A percentile compares a stretch with the other conserved stretches of the same genome.
Conservation (phyloP, 1,140 invertebrate genomes). For the Paraescarpia echinospica region DNA sequence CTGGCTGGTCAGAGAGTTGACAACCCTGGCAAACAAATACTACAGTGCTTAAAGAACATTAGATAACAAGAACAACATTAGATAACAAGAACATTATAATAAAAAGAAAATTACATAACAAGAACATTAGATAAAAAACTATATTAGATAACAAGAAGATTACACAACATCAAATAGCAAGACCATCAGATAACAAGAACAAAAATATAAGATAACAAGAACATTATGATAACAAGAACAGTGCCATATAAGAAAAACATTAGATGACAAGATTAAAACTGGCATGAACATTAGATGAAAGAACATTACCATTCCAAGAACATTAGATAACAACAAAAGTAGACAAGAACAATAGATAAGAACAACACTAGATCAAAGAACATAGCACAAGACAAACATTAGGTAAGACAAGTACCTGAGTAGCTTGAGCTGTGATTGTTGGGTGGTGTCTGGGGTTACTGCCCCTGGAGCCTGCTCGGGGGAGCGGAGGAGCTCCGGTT, state of each 20-base stretch:
- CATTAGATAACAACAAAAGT: too few species aligned
- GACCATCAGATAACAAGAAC: not conserved
- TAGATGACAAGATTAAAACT: too few species aligned
- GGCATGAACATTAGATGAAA: too few species aligned
- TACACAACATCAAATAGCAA: not conserved
- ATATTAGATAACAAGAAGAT: not conserved
- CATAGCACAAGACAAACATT: not conserved
- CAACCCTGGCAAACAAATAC: not conserved
- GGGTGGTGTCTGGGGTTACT: not conserved
- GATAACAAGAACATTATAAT: not conserved
- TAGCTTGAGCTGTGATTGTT: not conserved
- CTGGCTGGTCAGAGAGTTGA: not conserved
- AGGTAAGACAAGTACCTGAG: not conserved
- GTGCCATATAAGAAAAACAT: not conserved
- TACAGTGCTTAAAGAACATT: too few species aligned
- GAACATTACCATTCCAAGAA: too few species aligned
- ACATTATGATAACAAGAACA: not conserved
- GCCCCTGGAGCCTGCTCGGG: not conserved
- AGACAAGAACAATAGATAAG: not conserved
- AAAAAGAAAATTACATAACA: too few species aligned
- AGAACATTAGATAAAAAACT: too few species aligned
- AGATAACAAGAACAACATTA: not conserved
- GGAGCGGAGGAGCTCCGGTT: not conserved
- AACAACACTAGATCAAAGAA: not conserved
- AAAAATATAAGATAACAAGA: not conserved